Base-by-base conservation (phyloP, 2,888 invertebrate species). In the Noctua comes region DNA sequence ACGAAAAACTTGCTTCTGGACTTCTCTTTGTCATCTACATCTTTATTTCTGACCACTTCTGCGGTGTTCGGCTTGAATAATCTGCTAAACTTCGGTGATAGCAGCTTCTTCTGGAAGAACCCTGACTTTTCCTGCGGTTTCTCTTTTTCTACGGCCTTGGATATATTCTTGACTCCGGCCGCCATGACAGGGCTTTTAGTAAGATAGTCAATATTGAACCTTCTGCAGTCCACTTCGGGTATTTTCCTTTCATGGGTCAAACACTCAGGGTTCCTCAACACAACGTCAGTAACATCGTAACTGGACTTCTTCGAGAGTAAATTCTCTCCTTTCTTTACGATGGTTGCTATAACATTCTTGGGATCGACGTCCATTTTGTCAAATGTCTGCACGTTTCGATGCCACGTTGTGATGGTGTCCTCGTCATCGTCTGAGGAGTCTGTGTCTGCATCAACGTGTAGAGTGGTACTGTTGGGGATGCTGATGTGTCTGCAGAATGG, bases 1-100 rank as follows among this genome's bases (percentile, higher is more conserved):
- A 97, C 92, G 76, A 97, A 97, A 90, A 97, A 97, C 69, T 96
- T 96, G 81, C 96, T 97, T 76, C 92, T 92, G 5, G 95, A 95
- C 59, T 95, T 95, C 27, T 95, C 93, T 43, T 92, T 93, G 1
- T 94, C 93, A 4, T 92, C 91, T 0, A 75, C 66, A 0, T 93
- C 93, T 77, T 93, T 94, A 40, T 88, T 92, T 46, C 93, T 88
- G 0, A 90, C 90, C 0, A 92, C 93, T 83, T 96, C 96, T 0
- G 90, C 54, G 0, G 93, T 90, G 73, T 94, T 94, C 8, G 95
- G 94, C 82, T 94, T 95, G 89, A 97, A 97, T 18, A 97, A 77
- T 31, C 97, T 91, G 24, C 95, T 96, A 0, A 97, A 88, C 85
- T 96, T 97, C 0, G 97, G 97, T 0, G 97, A 97, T 0, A 97